Evolutionary conservation across 2,888 invertebrate species (phyloP), one percentile per base, ranked within the genome.

Genomic region (Eupithecia insigniata): DNA sequence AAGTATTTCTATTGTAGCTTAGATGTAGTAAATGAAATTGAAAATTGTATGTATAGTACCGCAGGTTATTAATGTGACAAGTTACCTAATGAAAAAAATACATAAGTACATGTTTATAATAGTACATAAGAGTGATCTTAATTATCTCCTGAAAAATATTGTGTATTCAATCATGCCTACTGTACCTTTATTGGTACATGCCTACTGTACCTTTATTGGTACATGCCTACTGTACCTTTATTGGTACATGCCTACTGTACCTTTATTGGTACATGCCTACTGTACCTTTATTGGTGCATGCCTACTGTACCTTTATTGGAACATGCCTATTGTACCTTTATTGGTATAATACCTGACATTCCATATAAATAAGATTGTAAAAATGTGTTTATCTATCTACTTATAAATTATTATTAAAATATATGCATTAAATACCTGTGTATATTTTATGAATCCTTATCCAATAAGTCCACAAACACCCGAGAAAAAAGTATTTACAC

Each of bases 361-460:
- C 74, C 74, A 32, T 74, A 69, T 62, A 66, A 36, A 66, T 82
- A 81, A 85, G 81, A 83, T 84, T 90, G 89, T 89, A 89, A 87
- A 89, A 89, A 90, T 80, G 86, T 89, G 87, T 90, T 75, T 79
- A 78, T 70, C 62, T 67, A 62, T 89, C 87, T 81, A 55, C 55
- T 87, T 89, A 88, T 92, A 92, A 92, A 90, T 91, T 91, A 92
- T 92, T 91, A 91, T 88, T 84, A 89, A 83, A 91, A 87, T 89
- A 92, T 87, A 64, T 64, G 36, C 34, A 64, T 34, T 26, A 64
- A 64, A 39, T 30, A 64, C 36, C 22, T 26, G 34, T 10, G 60
- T 30, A 34, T 12, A 3, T n/a, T 16, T 64, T 61, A 26, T 26
- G 5, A 18, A 34, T 36, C n/a, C 10, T 12, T 34, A 32, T n/a